Evolutionary conservation across 30 jellyfish, hydroid and myxozoan genomes (phyloP).

Genomic region (Euphysa ruthae): DNA sequence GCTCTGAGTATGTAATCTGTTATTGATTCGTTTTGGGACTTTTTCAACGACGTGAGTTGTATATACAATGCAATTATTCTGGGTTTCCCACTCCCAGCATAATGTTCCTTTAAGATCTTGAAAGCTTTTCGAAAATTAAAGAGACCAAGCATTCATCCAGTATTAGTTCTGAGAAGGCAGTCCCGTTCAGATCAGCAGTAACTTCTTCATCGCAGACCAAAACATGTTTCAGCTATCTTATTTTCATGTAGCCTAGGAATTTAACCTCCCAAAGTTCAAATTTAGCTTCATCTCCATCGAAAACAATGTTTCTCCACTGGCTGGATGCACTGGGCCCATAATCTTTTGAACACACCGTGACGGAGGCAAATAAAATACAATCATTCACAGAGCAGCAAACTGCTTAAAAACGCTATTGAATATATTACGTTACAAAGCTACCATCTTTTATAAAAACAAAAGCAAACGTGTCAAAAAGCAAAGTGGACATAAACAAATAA

Average conservation of each 20-base stretch:
- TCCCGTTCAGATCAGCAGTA: conserved; percentile 16
- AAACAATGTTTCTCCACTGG: conserved; percentile 19
- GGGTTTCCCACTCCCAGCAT: conserved; percentile 34
- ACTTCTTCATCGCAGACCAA: conserved; percentile 13
- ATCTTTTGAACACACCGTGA: conserved; percentile 14
- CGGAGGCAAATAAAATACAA: neutral
- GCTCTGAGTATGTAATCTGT: conserved; percentile 25
- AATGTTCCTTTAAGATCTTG: conserved; percentile 22
- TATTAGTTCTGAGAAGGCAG: conserved; percentile 16
- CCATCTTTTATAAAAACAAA: no score
- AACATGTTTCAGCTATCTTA: conserved; percentile 16
- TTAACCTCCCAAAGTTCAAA: conserved; percentile 1
- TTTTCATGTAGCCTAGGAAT: conserved; percentile 22
- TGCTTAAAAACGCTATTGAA: no score
- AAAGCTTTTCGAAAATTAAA: conserved; percentile 16
- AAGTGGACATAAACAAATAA: no score
- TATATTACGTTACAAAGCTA: no score
- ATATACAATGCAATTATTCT: conserved; percentile 5
- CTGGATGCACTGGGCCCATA: conserved; percentile 32
- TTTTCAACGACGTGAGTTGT: conserved; percentile 10
- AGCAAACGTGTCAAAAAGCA: no score
- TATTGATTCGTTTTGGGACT: conserved; percentile 9
- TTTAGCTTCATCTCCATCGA: conserved; percentile 32
- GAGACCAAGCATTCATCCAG: conserved; percentile 29
- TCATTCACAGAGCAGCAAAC: no score